Evolutionary conservation across 1,140 invertebrate species (phyloP), one percentile per base, ranked within the genome.

Genomic region (Monochamus saltuarius): DNA sequence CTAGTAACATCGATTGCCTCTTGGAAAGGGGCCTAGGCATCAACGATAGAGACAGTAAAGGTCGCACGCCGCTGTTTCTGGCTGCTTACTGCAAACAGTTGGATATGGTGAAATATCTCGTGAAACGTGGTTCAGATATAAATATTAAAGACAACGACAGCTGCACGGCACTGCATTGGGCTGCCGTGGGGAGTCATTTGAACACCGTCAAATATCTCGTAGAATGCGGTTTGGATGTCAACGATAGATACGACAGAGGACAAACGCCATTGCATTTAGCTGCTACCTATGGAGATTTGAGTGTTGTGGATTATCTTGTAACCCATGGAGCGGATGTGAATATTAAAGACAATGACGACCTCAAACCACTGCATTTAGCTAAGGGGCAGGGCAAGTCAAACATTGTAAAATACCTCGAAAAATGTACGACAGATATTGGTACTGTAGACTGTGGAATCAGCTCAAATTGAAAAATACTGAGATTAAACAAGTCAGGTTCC

Each of bases 191-290:
- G 16, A 61, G 65, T 13, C 17, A 62, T 36, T 16, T 55, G 34
- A 51, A 65, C 13, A 55, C 68, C 13, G 59, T 61, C 10, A 56
- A 65, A 49, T 35, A 38, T 14, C 40, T 68, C 13, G 9, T 66
- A 54, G 8, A 22, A 62, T 29, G 54, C 0, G 66, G 67, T 1
- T 61, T 59, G 0, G 45, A 64, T 2, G 50, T 66, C 0, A 67
- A 69, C 52, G 38, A 57, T 8, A 29, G 19, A 35, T 50, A 50
- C 14, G 35, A 40, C 3, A 39, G 50, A 14, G 65, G 65, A 9
- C 55, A 37, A 11, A 66, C 71, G 4, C 77, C 79, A 11, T 63
- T 82, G 11, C 79, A 82, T 66, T 68, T 78, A 47, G 80, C 80
- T 4, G 72, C 74, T n/a, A 59, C 74, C 56, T 66, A 73, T 9